Percentiles rank a stretch among this genome's conserved stretches.
Conservation (phyloP, 2,113 vertebrate species). For the Rostratula benghalensis region DNA sequence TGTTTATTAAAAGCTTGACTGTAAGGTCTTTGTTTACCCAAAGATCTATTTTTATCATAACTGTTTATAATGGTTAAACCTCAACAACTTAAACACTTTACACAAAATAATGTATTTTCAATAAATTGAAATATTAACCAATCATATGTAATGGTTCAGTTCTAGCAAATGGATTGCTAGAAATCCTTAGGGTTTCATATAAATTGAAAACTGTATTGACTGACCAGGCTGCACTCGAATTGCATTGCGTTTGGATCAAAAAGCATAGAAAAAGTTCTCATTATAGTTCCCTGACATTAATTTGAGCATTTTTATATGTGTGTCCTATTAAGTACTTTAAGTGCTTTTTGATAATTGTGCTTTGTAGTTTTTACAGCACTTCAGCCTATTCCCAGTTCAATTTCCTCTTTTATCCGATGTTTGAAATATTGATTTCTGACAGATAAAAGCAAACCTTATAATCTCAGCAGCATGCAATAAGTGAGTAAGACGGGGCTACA, state of each 20-base stretch:
- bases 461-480: slow-evolving; percentile 92
- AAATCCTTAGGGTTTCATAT: slow-evolving; percentile 85
- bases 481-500: slow-evolving; percentile 80
- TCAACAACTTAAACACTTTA: slow-evolving; percentile 77
- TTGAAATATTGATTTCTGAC: slow-evolving; percentile 99
- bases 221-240: slow-evolving; percentile 78
- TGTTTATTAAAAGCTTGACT: slow-evolving; percentile 75
- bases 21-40: slow-evolving; percentile 64
- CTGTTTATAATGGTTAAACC: slow-evolving; percentile 79
- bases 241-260: slow-evolving; percentile 87
- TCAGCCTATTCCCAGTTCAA: slow-evolving; percentile 99
- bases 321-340: slow-evolving; percentile 99
- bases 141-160: slow-evolving; percentile 88
- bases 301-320: slow-evolving; percentile 99
- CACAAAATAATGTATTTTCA: slow-evolving; percentile 82
- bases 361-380: slow-evolving; percentile 99
- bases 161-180: slow-evolving; percentile 80
- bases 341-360: slow-evolving; percentile 99
- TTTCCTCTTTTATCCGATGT: slow-evolving; percentile 99
- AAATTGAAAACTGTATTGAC: slow-evolving; percentile 85
- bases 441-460: slow-evolving; percentile 99
- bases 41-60: slow-evolving; percentile 80
- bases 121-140: slow-evolving; percentile 92
- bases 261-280: slow-evolving; percentile 86
- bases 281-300: slow-evolving; percentile 92